Base-by-base conservation (phyloP, 1,140 invertebrate species). In the Mactra quadrangularis region DNA sequence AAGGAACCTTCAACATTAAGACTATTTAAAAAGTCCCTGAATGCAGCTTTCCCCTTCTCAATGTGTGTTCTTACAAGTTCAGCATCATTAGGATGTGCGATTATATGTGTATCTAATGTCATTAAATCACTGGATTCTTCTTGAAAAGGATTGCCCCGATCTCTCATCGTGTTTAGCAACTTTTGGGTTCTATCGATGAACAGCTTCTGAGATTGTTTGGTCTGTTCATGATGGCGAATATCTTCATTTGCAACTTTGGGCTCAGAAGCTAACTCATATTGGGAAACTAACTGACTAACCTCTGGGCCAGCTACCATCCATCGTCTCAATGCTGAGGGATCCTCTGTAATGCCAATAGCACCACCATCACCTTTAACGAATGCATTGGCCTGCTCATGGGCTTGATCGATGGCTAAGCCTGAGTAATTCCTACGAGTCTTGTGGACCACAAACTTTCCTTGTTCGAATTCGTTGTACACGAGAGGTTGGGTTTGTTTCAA, bases 231-330 rank as follows among this genome's bases (percentile, higher is more conserved):
- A 29, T 85, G 62, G 3, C 17, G 33, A 4, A 25, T 29, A 9
- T 71, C 35, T 52, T 68, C 41, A 33, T 59, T 74, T 29, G 31
- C 53, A 29, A 45, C 53, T 45, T 66, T 60, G 15, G 38, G 33
- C 2, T 29, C 33, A 50, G n/a, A 78, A 70, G 22, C 52, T 55
- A 15, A 25, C 64, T 90, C 77, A 77, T 77, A 90, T 45, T 87
- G 52, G 15, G 27, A 13, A 52, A 90, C 64, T n/a, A 89, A 17
- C 13, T 59, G 59, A 13, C 22, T 66, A n/a, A 90, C 47, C 55
- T 89, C 78, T 47, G 82, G 87, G 3, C 82, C 85, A 75, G 84
- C 66, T 55, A 89, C 70, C 85, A 88, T 88, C 88, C 87, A 90
- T 47, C 77, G 17, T 66, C 85, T 76, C 11, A 89, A 77, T 33